phyloP scores from a whole-genome alignment of 1,140 invertebrate species.

The Tetramorium parvispinum region DNA sequence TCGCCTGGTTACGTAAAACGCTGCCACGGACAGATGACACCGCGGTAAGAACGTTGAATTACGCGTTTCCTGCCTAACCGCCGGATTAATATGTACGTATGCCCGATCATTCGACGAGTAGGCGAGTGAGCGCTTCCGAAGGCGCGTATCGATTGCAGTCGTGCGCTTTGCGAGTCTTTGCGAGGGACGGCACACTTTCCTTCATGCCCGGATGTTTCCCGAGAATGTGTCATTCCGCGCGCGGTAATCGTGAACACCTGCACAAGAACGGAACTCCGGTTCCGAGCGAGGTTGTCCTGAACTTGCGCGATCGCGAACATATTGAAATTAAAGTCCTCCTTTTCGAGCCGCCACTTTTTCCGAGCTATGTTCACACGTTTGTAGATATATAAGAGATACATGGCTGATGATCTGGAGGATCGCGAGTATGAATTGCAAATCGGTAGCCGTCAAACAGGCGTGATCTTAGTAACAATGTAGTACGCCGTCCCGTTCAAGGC shows the following conservation, averaged over 20 bases:
- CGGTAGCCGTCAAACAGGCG: not conserved
- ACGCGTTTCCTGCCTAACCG: constrained; percentile 64
- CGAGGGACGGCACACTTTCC: constrained; percentile 15
- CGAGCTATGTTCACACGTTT: not conserved
- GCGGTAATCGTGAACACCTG: not conserved
- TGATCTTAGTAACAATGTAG: constrained; percentile 36
- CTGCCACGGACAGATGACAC: constrained; percentile 71
- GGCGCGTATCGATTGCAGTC: constrained; percentile 34
- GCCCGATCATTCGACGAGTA: constrained; percentile 49
- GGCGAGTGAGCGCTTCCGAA: constrained; percentile 27
- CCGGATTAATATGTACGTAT: constrained; percentile 61
- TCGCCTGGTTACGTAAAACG: constrained; percentile 68
- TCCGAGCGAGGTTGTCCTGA: not conserved
- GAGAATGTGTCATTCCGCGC: not conserved
- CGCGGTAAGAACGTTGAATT: constrained; percentile 73
- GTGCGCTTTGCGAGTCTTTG: constrained; percentile 1
- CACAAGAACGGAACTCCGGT: not conserved
- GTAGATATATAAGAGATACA: not conserved
- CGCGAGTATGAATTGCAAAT: constrained; percentile 4
- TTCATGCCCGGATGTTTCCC: constrained; percentile 23
- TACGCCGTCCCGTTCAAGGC: constrained; percentile 54
- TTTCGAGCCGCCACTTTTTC: not conserved
- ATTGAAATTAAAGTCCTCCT: not conserved
- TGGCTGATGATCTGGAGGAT: not conserved
- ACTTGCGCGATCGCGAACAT: not conserved